phyloP scores from a whole-genome alignment of 2,888 invertebrate species.

The Belgica antarctica region DNA sequence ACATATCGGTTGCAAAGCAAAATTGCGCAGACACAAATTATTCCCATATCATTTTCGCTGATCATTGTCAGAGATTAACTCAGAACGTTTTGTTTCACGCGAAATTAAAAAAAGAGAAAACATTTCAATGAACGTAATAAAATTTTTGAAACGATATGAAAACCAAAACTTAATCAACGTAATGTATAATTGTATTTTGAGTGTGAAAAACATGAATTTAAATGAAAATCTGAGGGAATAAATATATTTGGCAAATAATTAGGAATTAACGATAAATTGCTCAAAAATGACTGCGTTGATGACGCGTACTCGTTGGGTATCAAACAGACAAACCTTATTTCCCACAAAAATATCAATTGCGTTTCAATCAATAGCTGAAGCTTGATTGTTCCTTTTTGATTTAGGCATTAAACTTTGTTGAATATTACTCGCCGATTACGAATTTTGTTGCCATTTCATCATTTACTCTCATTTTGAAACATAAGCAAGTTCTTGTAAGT shows the following conservation, averaged over 20 bases:
- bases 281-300: conserved; percentile 8
- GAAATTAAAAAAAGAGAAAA: background rate
- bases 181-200: conserved; percentile 41
- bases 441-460: conserved; percentile 24
- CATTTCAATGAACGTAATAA: background rate
- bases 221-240: conserved; percentile 11
- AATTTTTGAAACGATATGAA: background rate
- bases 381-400: background rate
- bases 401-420: conserved; percentile 10
- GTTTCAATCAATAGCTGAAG: background rate
- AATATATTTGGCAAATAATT: conserved; percentile 22
- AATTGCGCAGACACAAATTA: conserved; percentile 22
- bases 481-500: background rate
- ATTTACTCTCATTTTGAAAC: background rate
- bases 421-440: background rate
- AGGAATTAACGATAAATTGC: conserved; percentile 16
- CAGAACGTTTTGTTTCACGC: background rate
- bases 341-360: background rate
- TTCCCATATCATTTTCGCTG: conserved; percentile 29
- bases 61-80: background rate
- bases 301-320: background rate
- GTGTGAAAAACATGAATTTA: conserved; percentile 38
- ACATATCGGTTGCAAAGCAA: conserved; percentile 17
- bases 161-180: conserved; percentile 7
- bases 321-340: too few relatives aligned